phyloP scores from a whole-genome alignment of 2,888 invertebrate genomes.

The Eristalis tenax region DNA sequence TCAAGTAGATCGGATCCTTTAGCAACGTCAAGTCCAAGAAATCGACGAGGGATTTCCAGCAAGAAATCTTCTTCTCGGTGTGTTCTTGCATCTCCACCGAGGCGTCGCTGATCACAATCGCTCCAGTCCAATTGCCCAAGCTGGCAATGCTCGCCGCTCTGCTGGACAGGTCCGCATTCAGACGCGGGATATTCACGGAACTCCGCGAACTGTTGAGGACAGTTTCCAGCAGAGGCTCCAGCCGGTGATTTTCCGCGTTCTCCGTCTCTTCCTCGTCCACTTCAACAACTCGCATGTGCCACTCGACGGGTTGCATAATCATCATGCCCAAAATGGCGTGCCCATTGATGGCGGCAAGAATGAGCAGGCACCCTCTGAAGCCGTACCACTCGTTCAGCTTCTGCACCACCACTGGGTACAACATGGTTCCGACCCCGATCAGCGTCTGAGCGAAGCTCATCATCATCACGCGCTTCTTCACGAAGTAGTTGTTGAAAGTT shows the following conservation, averaged over 20 bases:
- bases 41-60: conserved; percentile 83
- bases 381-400: conserved; percentile 85
- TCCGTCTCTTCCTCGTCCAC: conserved; percentile 79
- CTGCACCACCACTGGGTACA: conserved; percentile 86
- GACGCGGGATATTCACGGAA: background rate
- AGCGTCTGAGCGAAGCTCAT: conserved; percentile 89
- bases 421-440: conserved; percentile 86
- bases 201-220: background rate
- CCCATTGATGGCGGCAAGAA: conserved; percentile 86
- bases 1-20: conserved; percentile 85
- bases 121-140: conserved; percentile 80
- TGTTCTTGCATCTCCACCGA: conserved; percentile 76
- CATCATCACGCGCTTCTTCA: conserved; percentile 86
- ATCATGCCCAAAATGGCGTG: conserved; percentile 87
- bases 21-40: conserved; percentile 85
- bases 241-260: background rate
- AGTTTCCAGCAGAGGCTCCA: conserved; percentile 43
- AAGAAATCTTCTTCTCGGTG: conserved; percentile 32
- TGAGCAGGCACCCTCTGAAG: conserved; percentile 86
- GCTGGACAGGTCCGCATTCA: conserved; percentile 65
- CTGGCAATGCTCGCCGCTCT: conserved; percentile 79
- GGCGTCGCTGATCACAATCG: conserved; percentile 77
- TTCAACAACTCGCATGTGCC: conserved; percentile 84
- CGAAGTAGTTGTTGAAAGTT: conserved; percentile 89
- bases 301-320: conserved; percentile 88